phyloP scores from a whole-genome alignment of 1,140 invertebrate species.

The Oreohelix idahoensis region DNA sequence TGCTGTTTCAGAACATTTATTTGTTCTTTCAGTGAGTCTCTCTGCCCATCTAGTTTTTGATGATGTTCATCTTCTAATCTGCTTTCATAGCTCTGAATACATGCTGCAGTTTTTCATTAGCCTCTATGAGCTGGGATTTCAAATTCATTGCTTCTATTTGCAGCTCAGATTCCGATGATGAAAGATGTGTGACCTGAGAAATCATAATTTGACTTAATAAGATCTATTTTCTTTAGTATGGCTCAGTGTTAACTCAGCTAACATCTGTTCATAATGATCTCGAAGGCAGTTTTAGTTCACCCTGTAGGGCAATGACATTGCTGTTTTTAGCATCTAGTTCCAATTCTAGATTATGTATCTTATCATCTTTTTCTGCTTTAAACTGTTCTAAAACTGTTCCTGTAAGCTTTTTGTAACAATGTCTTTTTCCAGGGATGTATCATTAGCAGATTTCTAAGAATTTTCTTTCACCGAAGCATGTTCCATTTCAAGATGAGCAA shows the following conservation, averaged over 20 bases:
- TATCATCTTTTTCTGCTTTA: background rate
- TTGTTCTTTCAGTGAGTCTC: slow-evolving; percentile 55
- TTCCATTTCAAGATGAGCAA: slow-evolving; percentile 52
- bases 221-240: slow-evolving; percentile 17
- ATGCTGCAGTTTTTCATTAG: slow-evolving; percentile 62
- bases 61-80: slow-evolving; percentile 69
- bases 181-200: slow-evolving; percentile 42
- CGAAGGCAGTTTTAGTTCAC: background rate
- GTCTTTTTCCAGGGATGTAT: slow-evolving; percentile 52
- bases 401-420: slow-evolving; percentile 44
- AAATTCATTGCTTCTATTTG: no score
- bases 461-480: slow-evolving; percentile 61
- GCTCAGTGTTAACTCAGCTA: background rate
- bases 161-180: slow-evolving; percentile 43
- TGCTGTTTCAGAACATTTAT: slow-evolving; percentile 60
- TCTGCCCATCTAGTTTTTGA: slow-evolving; percentile 58
- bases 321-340: background rate
- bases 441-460: slow-evolving; percentile 59
- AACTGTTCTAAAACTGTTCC: slow-evolving; percentile 25
- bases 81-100: slow-evolving; percentile 48
- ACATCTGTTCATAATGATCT: background rate
- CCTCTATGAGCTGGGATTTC: slow-evolving; percentile 57
- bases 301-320: background rate
- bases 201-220: slow-evolving; percentile 46
- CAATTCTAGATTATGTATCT: slow-evolving; percentile 39